These are phyloP conservation scores for Eupithecia inturbata DNA, from an alignment of 2,888 invertebrate genomes.

Conservation along the genomic window DNA sequence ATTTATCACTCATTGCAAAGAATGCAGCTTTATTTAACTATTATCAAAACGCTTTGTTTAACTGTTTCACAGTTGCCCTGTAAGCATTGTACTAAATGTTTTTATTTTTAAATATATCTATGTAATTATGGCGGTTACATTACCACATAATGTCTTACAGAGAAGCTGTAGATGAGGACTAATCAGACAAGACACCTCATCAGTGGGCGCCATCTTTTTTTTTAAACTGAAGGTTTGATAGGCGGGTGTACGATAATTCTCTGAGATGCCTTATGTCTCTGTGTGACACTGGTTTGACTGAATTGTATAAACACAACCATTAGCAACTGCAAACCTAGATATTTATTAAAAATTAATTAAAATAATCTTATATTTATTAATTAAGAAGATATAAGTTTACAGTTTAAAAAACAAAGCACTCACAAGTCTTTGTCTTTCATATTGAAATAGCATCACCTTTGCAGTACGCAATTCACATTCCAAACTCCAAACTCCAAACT, in stretches of 20 bases:
- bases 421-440: background rate
- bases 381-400: background rate
- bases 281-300: background rate
- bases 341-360: background rate
- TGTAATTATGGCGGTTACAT: conserved; percentile 80
- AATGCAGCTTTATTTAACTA: conserved; percentile 22
- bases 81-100: conserved; percentile 59
- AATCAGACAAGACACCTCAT: background rate
- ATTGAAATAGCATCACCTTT: background rate
- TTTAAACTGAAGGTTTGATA: background rate
- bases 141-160: conserved; percentile 75
- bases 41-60: conserved; percentile 9
- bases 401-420: background rate
- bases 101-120: conserved; percentile 40
- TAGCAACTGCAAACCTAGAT: background rate
- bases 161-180: conserved; percentile 70
- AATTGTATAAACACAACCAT: background rate
- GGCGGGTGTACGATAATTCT: background rate
- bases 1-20: conserved; percentile 23
- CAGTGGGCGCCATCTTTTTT: conserved; percentile 17
- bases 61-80: conserved; percentile 76
- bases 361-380: background rate
- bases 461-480: background rate
- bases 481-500: background rate
- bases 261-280: background rate